Evolutionary conservation across 2,113 vertebrate species (phyloP).

Genomic region (Anser cygnoides): DNA sequence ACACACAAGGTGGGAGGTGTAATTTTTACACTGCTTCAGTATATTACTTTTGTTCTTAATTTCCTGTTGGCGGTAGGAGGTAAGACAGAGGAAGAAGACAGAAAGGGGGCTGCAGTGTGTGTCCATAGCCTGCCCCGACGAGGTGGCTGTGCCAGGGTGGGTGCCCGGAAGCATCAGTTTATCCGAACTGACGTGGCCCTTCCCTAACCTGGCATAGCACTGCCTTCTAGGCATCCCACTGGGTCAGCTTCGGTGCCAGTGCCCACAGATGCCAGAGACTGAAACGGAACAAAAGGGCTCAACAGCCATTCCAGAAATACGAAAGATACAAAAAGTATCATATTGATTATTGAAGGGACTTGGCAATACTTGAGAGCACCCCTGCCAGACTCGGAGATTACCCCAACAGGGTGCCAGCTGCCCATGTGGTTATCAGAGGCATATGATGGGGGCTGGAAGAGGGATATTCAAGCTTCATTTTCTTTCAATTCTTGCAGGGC

Average conservation of each 20-base stretch:
- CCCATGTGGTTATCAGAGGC: not conserved
- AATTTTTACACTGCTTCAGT: not conserved
- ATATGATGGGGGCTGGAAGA: not conserved
- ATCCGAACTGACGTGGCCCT: not conserved
- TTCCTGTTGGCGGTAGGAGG: not conserved
- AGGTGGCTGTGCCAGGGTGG: not conserved
- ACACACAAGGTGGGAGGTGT: not conserved
- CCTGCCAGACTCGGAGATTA: not conserved
- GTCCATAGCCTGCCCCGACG: not conserved
- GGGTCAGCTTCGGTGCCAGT: not conserved
- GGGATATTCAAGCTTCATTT: not conserved
- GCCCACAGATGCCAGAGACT: not conserved
- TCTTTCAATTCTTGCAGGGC: not conserved
- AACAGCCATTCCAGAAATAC: not conserved
- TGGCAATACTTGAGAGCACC: not conserved
- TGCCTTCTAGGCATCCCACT: not conserved
- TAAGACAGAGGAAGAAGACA: not conserved
- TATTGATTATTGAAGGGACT: not conserved
- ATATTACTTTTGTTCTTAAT: not conserved
- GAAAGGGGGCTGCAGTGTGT: not conserved
- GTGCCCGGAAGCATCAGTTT: conserved; percentile 23
- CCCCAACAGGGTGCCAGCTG: not conserved
- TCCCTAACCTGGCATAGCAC: not conserved
- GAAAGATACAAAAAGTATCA: not conserved
- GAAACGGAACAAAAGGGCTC: not conserved